Base-by-base conservation (phyloP, 37 sponge, comb jelly and placozoan species). In the Theonella swinhoei region DNA sequence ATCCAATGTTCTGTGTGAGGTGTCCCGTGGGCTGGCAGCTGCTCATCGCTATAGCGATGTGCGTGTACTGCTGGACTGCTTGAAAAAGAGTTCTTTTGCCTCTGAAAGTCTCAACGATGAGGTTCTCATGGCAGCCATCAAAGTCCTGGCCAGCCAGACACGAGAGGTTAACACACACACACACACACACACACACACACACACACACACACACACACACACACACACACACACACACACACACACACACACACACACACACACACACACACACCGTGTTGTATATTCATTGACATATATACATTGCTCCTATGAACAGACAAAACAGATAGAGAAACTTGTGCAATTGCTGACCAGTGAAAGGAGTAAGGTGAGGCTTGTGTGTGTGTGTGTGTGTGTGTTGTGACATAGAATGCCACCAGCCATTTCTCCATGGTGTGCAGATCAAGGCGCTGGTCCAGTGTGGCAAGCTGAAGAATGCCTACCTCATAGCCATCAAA, bases 391-490 rank as follows among this genome's bases (percentile, higher is more conserved):
- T n/a, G n/a, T n/a, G n/a, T n/a, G n/a, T n/a, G n/a, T n/a, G n/a
- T 23, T 7, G 11, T 7, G 7, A 23, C 19, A 65, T 26, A 29
- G 5, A 65, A 8, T 22, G 36, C 71, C 36, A 8, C 71, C 36
- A 35, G 4, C 39, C 32, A 9, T 35, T 22, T 30, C 71, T 70
- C 71, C 77, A 76, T 24, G 29, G 72, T 70, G 34, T 54, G 11
- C 66, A 94, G 95, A 76, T 94, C 36, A 85, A 91, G 65, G 92
- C 90, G 26, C 68, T 84, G 22, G 82, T 95, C 24, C 92, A 85
- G 73, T 91, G 92, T 88, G 92, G 92, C 2, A 91, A 91, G 72
- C 84, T 95, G 66, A 91, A 95, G 84, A 84, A 80, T n/a, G 92
- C 92, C 19, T 95, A 95, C 72, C 81, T 95, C n/a, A 41, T 86